These are phyloP conservation scores for Plusia festucae DNA, from an alignment of 2,888 invertebrate genomes.

Conservation along the genomic window DNA sequence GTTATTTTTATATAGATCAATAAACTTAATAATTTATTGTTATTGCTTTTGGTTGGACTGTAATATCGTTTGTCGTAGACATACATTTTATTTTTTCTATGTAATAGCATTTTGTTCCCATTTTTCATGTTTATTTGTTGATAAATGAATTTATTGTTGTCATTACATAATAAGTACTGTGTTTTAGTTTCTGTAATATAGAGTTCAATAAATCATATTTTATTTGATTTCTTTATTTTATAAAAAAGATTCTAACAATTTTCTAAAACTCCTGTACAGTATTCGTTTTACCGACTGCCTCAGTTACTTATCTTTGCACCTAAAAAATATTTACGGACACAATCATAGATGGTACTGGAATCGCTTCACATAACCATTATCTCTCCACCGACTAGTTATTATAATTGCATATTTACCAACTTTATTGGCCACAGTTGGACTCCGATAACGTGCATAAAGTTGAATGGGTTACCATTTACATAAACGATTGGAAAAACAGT, in stretches of 20 bases:
- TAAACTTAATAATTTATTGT: slow-evolving; percentile 7
- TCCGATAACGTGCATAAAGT: slow-evolving; percentile 56
- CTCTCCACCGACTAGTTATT: slow-evolving; percentile 46
- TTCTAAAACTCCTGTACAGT: too few relatives aligned
- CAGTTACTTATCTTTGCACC: slow-evolving; percentile 17
- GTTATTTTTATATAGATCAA: slow-evolving; percentile 8
- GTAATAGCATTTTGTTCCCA: too few relatives aligned
- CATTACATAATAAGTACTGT: background rate
- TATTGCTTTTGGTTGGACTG: background rate
- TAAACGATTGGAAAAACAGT: slow-evolving; percentile 52
- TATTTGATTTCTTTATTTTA: too few relatives aligned
- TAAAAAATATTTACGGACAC: slow-evolving; percentile 37
- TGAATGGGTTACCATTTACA: slow-evolving; percentile 55
- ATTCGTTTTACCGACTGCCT: background rate
- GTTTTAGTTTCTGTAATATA: too few relatives aligned
- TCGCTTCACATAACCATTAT: slow-evolving; percentile 41
- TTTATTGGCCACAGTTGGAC: slow-evolving; percentile 54
- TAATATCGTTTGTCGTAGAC: slow-evolving; percentile 5
- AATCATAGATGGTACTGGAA: slow-evolving; percentile 27
- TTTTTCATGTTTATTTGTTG: too few relatives aligned
- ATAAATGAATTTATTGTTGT: background rate
- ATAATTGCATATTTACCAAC: slow-evolving; percentile 58
- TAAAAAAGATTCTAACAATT: too few relatives aligned
- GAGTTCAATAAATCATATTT: too few relatives aligned
- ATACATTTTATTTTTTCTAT: background rate